Base-by-base conservation (phyloP, 2,113 vertebrate species). In the Aegithalos caudatus region DNA sequence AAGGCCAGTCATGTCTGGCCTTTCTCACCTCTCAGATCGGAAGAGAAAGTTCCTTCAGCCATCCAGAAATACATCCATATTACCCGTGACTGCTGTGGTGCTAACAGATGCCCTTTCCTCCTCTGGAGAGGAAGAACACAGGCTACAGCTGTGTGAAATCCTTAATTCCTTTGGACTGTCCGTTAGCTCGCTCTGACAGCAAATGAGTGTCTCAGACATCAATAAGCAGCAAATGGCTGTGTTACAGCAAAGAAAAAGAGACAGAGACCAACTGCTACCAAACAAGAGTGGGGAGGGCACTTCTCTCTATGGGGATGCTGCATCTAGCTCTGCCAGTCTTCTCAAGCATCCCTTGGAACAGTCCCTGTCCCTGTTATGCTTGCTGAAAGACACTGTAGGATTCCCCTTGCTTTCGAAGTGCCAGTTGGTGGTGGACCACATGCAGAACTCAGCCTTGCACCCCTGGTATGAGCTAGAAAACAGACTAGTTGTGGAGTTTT, bases 21-120 rank as follows among this genome's bases (percentile, higher is more conserved):
- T 92, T 92, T 81, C 91, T 97, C 3, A 1, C 64, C 79, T 91
- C 74, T 88, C 82, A 92, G 38, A 85, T 85, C 60, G 56, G 76
- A 79, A 83, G 67, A 90, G 74, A 85, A 92, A 73, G 35, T 54
- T 93, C 62, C 66, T 92, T 23, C 54, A 72, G 73, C 60, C 87
- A 92, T 73, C 37, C 80, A 93, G 70, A 77, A 76, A 87, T 83
- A 79, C 37, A 92, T 81, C 80, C 93, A 87, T 86, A 93, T 94
- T 95, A 90, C 72, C 76, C 25, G 7, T 58, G 86, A 79, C 70
- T 95, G 65, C 74, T 12, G 42, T 64, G 69, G 69, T 82, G 70
- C 73, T 92, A 85, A 94, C 78, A 45, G 88, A 89, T 66, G 70
- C 69, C 91, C 84, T 96, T 85, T 91, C 58, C 35, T 80, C 51